These are phyloP conservation scores for Elgaria multicarinata DNA, from an alignment of 2,113 vertebrate genomes.

Conservation along the genomic window DNA sequence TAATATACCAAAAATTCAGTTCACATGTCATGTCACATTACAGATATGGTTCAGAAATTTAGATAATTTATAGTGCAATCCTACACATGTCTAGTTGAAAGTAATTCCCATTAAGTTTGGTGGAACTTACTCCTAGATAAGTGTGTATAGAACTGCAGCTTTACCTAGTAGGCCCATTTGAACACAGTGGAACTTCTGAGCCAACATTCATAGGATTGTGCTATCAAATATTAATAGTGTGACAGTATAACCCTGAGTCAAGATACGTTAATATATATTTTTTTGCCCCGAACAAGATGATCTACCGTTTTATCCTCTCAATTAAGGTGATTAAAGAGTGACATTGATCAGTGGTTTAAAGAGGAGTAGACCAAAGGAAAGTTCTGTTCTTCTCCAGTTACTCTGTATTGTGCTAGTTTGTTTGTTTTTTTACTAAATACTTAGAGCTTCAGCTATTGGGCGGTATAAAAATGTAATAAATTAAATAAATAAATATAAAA, in stretches of 20 bases:
- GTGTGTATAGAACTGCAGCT: background rate
- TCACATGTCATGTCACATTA: background rate
- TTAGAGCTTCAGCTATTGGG: too few relatives aligned
- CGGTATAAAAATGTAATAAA: too few relatives aligned
- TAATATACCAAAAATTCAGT: conserved; percentile 41
- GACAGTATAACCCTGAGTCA: background rate
- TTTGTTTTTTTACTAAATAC: too few relatives aligned
- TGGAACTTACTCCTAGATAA: background rate
- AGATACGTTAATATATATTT: background rate
- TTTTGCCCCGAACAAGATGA: background rate
- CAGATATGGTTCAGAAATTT: background rate
- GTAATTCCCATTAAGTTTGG: background rate
- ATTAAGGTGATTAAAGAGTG: background rate
- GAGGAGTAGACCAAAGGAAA: background rate
- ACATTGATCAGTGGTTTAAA: background rate
- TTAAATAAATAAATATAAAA: too few relatives aligned
- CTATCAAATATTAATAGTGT: background rate
- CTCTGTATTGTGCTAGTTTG: background rate
- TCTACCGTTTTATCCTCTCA: background rate
- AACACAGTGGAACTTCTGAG: too few relatives aligned
- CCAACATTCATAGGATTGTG: background rate
- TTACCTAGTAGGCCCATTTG: background rate
- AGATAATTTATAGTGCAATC: background rate
- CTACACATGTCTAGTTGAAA: background rate
- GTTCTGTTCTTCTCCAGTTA: too few relatives aligned